Conservation (phyloP, 2,113 vertebrate genomes). For the Puntigrus tetrazona region DNA sequence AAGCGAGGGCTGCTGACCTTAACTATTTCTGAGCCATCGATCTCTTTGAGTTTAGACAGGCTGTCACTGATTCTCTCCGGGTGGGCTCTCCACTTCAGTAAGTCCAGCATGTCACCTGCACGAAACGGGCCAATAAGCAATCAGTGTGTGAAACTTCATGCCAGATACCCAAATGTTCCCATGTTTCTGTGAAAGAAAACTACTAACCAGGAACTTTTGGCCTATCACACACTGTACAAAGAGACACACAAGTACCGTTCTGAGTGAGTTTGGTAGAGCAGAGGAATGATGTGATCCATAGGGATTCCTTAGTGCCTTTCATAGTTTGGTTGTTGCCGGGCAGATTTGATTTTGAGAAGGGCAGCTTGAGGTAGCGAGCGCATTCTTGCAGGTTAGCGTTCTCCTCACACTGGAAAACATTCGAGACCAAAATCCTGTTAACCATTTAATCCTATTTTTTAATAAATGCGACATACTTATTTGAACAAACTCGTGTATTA, state of each 20-base stretch:
- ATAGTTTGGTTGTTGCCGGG: constrained; percentile 87
- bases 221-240: background rate
- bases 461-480: too few relatives aligned
- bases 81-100: constrained; percentile 96
- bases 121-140: background rate
- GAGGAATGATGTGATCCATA: constrained; percentile 98
- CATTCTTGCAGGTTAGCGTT: constrained; percentile 88
- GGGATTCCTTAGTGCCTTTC: constrained; percentile 93
- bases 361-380: constrained; percentile 91
- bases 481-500: too few relatives aligned
- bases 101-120: constrained; percentile 96
- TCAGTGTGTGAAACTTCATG: background rate
- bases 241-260: constrained; percentile 80
- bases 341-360: constrained; percentile 90
- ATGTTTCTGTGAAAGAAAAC: background rate
- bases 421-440: background rate
- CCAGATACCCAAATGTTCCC: background rate
- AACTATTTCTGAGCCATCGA: constrained; percentile 98
- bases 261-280: constrained; percentile 99
- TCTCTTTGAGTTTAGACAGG: constrained; percentile 95
- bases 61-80: constrained; percentile 95
- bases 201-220: background rate
- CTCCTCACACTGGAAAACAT: constrained; percentile 88
- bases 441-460: background rate
- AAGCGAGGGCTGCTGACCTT: constrained; percentile 77